Conservation (phyloP, 1,140 invertebrate genomes). For the Sesamia nonagrioides region DNA sequence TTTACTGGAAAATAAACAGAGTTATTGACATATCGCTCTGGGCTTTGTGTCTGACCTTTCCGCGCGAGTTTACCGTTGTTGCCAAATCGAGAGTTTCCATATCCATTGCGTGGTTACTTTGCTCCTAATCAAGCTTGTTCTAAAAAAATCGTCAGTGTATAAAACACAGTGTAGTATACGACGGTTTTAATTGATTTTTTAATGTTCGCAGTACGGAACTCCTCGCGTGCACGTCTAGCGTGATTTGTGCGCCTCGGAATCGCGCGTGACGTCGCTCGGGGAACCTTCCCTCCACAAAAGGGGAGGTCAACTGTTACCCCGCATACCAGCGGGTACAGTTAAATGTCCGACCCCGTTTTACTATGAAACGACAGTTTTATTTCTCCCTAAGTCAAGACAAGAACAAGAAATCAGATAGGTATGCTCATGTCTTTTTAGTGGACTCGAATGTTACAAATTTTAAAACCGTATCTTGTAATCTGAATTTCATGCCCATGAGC, state of each 20-base stretch:
- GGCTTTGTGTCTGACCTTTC: conserved; percentile 22
- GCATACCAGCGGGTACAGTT: conserved; percentile 78
- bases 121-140: background rate
- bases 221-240: conserved; percentile 76
- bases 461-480: background rate
- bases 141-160: conserved; percentile 51
- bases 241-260: conserved; percentile 78
- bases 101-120: background rate
- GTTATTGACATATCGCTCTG: conserved; percentile 78
- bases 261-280: conserved; percentile 71
- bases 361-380: conserved; percentile 81
- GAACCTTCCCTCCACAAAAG: conserved; percentile 55
- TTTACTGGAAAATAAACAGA: conserved; percentile 82
- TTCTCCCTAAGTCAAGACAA: conserved; percentile 67
- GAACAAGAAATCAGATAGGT: conserved; percentile 66
- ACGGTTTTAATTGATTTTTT: conserved; percentile 49
- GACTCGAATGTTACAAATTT: background rate
- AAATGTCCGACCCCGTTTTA: conserved; percentile 76
- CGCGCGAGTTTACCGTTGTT: conserved; percentile 1
- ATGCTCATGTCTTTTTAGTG: conserved; percentile 29
- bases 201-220: conserved; percentile 52
- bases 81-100: background rate
- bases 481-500: background rate
- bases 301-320: conserved; percentile 66
- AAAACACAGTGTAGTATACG: background rate